Evolutionary conservation across 2,113 vertebrate genomes (phyloP).

Genomic region (Apaloderma vittatum): DNA sequence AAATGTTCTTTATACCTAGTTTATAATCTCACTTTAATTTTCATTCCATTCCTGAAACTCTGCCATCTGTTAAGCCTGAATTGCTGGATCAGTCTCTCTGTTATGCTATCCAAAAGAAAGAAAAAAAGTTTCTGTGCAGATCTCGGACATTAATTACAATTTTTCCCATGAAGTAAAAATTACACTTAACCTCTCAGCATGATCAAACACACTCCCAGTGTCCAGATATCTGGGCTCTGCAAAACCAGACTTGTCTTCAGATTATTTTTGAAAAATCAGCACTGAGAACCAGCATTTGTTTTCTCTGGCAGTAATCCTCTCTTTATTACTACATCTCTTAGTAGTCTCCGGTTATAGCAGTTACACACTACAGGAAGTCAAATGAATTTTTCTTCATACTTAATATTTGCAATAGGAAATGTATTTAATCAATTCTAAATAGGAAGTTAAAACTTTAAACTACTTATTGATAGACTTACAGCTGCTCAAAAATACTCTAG

Average conservation of each 20-base stretch:
- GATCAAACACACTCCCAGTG: not conserved
- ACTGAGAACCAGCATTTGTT: not conserved
- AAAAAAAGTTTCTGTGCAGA: not conserved
- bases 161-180: not conserved
- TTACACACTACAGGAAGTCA: not conserved
- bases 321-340: not conserved
- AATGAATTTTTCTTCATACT: not conserved
- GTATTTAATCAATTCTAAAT: not conserved
- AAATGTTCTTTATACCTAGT: not conserved
- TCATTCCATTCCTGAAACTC: constrained; percentile 39
- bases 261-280: not conserved
- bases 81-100: not conserved
- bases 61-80: constrained; percentile 28
- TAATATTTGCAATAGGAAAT: not conserved
- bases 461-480: not conserved
- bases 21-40: constrained; percentile 34
- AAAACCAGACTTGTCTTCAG: not conserved
- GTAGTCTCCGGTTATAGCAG: not conserved
- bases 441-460: not conserved
- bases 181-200: not conserved
- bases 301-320: constrained; percentile 12
- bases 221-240: not conserved
- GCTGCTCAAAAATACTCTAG: not conserved
- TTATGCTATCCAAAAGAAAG: not conserved
- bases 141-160: not conserved